Evolutionary conservation across 2,113 vertebrate genomes (phyloP).

Genomic region (Saccopteryx bilineata): DNA sequence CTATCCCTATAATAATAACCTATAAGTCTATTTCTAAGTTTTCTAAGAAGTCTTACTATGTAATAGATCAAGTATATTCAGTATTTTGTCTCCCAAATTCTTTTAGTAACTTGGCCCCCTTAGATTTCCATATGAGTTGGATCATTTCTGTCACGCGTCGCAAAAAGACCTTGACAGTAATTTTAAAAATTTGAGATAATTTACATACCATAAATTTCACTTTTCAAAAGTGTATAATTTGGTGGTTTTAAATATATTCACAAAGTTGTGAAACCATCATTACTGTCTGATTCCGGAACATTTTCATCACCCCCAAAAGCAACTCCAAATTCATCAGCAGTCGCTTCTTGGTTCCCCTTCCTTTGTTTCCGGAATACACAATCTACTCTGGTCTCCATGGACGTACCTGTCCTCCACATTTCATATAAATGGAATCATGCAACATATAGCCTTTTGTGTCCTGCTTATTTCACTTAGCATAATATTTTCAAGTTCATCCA

Average conservation of each 20-base stretch:
- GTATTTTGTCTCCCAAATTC: slow-evolving; percentile 3
- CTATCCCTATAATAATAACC: not conserved
- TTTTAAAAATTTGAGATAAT: not conserved
- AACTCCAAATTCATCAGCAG: not conserved
- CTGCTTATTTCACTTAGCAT: not conserved
- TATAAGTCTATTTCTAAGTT: not conserved
- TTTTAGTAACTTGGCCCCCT: not conserved
- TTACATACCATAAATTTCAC: not conserved
- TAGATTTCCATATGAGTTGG: slow-evolving; percentile 7
- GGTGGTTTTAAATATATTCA: slow-evolving; percentile 4
- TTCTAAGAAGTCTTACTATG: not conserved
- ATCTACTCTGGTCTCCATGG: not conserved
- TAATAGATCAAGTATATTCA: not conserved
- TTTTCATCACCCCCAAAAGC: not conserved
- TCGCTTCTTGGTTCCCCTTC: not conserved
- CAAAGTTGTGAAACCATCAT: not conserved
- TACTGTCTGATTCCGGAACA: not conserved
- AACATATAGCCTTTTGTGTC: not conserved
- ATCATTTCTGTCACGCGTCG: not conserved
- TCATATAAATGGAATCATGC: not conserved
- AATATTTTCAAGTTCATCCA: not conserved
- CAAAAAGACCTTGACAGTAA: not conserved
- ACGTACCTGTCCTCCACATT: not conserved
- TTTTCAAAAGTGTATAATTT: not conserved
- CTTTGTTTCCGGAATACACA: not conserved